Evolutionary conservation across 2,797 vertebrate species (phyloP), one percentile per base, ranked within the genome.

Genomic region (Gallirallus australis): DNA sequence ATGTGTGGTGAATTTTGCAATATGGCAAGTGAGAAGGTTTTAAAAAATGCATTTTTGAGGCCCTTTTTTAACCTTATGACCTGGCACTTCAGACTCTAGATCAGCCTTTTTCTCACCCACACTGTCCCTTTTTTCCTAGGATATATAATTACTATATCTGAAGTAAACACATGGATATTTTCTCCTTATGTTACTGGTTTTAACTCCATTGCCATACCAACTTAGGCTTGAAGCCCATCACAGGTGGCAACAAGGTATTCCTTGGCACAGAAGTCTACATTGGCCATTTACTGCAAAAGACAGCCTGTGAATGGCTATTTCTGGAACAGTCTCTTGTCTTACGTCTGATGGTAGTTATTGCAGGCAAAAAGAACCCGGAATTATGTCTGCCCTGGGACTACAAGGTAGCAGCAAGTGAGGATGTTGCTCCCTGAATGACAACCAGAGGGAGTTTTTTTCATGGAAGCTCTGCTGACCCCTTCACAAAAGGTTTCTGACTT

Each of bases 401-500:
- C 31, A 57, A 37, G 23, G 28, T 24, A 40, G 37, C 39, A 50
- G 16, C 53, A 52, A 60, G 30, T 66, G 52, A 71, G 8, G 30
- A 7, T 35, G 12, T 70, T 73, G 27, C 21, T 53, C 18, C 2
- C 21, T 64, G 37, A 81, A 15, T 9, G 28, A 64, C 69, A 39
- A 54, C 1, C 15, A 7, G 1, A 14, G 39, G 12, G n/a, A 3
- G 1, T 37, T 65, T 45, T 73, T 68, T 56, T 40, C 6, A 5
- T 24, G 35, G 35, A 61, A 69, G 27, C 12, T 53, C 25, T 78
- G 14, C 13, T 77, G 54, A n/a, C 25, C 4, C 10, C 42, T 60
- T 80, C 35, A 25, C 23, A 53, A 78, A 88, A 17, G 7, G 4
- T 15, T 68, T 73, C 63, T 85, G 11, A 64, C 76, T 86, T 82